Conservation (phyloP, 2,888 invertebrate species). For the Lithosia quadra region DNA sequence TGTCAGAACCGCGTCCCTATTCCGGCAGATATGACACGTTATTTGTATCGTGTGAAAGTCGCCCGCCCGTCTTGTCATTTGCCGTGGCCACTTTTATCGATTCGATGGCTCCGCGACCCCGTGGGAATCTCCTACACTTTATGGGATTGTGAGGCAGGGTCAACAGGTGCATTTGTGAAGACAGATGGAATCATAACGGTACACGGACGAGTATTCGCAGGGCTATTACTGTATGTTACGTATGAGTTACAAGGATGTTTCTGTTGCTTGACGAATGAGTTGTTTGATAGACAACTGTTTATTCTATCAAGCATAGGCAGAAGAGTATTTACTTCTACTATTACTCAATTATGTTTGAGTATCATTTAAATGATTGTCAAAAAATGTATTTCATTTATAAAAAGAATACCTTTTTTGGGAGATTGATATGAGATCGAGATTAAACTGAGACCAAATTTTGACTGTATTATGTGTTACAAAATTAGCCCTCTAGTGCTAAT, state of each 20-base stretch:
- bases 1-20: constrained; percentile 21
- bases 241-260: background rate
- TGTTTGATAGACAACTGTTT: background rate
- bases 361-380: too few relatives aligned
- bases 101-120: constrained; percentile 53
- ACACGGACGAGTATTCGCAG: constrained; percentile 39
- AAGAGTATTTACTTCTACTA: too few relatives aligned
- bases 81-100: constrained; percentile 64
- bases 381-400: too few relatives aligned
- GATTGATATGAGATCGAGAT: too few relatives aligned
- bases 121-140: constrained; percentile 61
- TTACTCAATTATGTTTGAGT: too few relatives aligned
- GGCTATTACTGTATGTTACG: constrained; percentile 29
- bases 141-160: constrained; percentile 52
- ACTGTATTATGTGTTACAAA: too few relatives aligned
- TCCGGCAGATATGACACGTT: constrained; percentile 47
- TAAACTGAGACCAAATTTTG: too few relatives aligned
- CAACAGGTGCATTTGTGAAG: constrained; percentile 62
- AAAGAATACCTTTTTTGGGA: too few relatives aligned
- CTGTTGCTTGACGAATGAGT: background rate
- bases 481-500: too few relatives aligned
- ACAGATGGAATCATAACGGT: constrained; percentile 51
- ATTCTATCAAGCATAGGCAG: too few relatives aligned
- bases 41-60: constrained; percentile 66
- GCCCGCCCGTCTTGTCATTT: constrained; percentile 68